A percentile compares a stretch with the other conserved stretches of the same genome.
Conservation (phyloP, 2,888 invertebrate species). For the Cotesia congregata region DNA sequence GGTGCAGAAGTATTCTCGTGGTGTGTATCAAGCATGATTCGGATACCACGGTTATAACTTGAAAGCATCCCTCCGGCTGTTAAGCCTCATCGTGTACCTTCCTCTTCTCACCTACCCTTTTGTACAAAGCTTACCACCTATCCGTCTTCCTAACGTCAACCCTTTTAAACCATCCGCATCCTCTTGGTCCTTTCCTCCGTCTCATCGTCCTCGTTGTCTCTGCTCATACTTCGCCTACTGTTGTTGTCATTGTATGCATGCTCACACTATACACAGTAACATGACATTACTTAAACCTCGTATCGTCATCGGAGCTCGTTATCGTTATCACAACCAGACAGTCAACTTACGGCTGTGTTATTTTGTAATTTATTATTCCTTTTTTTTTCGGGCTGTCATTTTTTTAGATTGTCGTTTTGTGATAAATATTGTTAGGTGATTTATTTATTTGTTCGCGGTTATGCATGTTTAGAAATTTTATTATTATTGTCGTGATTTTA, state of each 20-base stretch:
- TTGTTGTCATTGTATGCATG: neutral
- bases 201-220: neutral
- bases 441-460: too few relatives aligned
- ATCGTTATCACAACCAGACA: conserved; percentile 59
- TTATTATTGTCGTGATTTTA: too few relatives aligned
- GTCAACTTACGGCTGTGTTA: conserved; percentile 48
- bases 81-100: conserved; percentile 46
- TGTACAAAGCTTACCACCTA: conserved; percentile 8
- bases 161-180: conserved; percentile 5
- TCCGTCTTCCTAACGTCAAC: neutral
- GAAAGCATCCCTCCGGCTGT: conserved; percentile 44
- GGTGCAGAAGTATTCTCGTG: conserved; percentile 31
- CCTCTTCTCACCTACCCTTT: conserved; percentile 22
- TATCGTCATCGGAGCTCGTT: conserved; percentile 45
- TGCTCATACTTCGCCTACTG: neutral
- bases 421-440: too few relatives aligned
- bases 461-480: too few relatives aligned
- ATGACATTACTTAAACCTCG: conserved; percentile 10
- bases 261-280: conserved; percentile 40
- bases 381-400: neutral
- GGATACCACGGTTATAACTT: conserved; percentile 48
- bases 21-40: conserved; percentile 46
- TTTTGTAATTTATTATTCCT: conserved; percentile 18
- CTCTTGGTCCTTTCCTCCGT: conserved; percentile 24
- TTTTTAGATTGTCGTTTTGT: neutral